Percentiles rank a stretch among this genome's conserved stretches.
phyloP scores from a whole-genome alignment of 2,888 invertebrate species.

The Drosophila monieri region DNA sequence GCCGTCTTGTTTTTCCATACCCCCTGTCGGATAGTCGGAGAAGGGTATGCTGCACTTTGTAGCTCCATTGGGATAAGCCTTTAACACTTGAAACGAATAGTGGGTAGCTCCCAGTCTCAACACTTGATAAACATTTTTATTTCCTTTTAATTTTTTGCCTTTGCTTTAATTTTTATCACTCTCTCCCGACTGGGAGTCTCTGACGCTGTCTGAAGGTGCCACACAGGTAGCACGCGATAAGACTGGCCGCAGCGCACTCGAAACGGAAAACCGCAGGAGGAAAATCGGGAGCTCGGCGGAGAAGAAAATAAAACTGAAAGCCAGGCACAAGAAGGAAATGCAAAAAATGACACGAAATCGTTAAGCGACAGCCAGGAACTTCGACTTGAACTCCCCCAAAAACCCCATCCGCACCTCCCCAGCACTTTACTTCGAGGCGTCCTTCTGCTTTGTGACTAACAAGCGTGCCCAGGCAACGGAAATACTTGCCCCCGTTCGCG shows the following conservation, averaged over 20 bases:
- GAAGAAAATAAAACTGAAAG: slow-evolving; percentile 54
- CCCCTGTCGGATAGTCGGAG: neutral
- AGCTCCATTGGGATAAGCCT: neutral
- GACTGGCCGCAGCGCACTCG: slow-evolving; percentile 59
- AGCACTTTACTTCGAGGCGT: slow-evolving; percentile 8
- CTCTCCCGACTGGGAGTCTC: slow-evolving; percentile 22
- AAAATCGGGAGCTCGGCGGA: slow-evolving; percentile 3
- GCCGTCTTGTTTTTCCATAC: slow-evolving; percentile 24
- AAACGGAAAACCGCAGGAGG: slow-evolving; percentile 55
- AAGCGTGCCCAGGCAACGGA: slow-evolving; percentile 75
- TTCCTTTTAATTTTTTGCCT: slow-evolving; percentile 12
- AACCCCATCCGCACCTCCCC: neutral
- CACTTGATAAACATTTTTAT: neutral
- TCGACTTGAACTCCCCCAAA: slow-evolving; percentile 28
- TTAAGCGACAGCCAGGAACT: slow-evolving; percentile 62
- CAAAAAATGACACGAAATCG: slow-evolving; percentile 79
- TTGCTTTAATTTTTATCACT: slow-evolving; percentile 56
- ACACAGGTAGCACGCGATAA: slow-evolving; percentile 74
- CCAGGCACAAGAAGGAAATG: slow-evolving; percentile 70
- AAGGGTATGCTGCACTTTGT: neutral
- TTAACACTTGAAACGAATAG: neutral
- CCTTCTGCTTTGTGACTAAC: slow-evolving; percentile 51
- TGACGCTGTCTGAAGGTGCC: slow-evolving; percentile 64
- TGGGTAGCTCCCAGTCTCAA: neutral
- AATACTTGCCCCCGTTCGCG: slow-evolving; percentile 56